Conservation (phyloP, 1,140 invertebrate species). For the Trypoxylus dichotomus region DNA sequence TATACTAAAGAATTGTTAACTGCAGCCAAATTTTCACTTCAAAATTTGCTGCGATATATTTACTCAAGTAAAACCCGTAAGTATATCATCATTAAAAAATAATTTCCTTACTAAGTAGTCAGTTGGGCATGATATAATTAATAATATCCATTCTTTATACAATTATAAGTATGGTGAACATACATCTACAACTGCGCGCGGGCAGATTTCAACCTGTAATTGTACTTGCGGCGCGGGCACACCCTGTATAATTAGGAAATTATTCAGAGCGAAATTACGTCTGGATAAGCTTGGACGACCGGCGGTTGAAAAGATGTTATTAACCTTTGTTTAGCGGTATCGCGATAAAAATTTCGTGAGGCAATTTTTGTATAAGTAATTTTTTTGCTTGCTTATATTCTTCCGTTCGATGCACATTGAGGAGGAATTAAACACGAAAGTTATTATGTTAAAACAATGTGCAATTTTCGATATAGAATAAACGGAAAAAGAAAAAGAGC, state of each 20-base stretch:
- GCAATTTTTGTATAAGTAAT: conserved; percentile 23
- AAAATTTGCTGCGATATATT: neutral
- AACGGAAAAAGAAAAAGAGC: neutral
- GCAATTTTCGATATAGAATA: conserved; percentile 1
- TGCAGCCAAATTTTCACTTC: too few relatives aligned
- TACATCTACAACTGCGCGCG: neutral
- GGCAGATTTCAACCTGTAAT: conserved; percentile 9
- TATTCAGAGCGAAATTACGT: conserved; percentile 24
- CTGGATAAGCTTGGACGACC: conserved; percentile 15
- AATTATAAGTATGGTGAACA: neutral
- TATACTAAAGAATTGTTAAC: too few relatives aligned
- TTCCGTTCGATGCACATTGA: neutral
- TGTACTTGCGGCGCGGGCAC: neutral
- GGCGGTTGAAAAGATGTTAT: conserved; percentile 9
- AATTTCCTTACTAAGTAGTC: neutral
- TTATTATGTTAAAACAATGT: neutral
- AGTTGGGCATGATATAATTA: neutral
- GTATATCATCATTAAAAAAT: neutral
- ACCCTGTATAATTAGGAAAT: conserved; percentile 22
- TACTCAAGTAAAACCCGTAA: neutral
- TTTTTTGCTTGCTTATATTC: conserved; percentile 3
- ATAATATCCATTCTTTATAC: neutral
- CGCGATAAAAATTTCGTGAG: conserved; percentile 21
- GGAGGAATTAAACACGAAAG: neutral
- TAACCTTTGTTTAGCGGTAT: conserved; percentile 24